Evolutionary conservation across 2,888 invertebrate species (phyloP).

Genomic region (Eumacrocentrus americanus): DNA sequence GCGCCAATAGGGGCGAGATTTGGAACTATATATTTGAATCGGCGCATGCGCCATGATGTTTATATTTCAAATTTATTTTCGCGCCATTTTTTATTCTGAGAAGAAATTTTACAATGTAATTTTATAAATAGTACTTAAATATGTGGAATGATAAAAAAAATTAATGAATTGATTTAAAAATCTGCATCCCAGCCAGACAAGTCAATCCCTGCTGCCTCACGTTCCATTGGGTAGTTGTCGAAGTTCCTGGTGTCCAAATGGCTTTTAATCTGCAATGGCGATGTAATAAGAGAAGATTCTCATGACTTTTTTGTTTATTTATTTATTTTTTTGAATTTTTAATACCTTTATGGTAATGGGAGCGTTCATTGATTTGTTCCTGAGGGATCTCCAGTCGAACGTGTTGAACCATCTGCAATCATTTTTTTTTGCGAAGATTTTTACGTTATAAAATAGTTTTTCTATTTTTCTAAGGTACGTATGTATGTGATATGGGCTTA

Average conservation of each 20-base stretch:
- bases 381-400: constrained; percentile 85
- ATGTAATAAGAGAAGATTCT: constrained; percentile 12
- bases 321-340: neutral
- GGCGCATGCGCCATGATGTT: neutral
- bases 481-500: too few relatives aligned
- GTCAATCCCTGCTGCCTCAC: constrained; percentile 81
- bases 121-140: neutral
- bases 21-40: too few relatives aligned
- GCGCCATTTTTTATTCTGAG: too few relatives aligned
- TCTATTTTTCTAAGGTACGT: constrained; percentile 3
- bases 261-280: constrained; percentile 62
- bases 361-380: constrained; percentile 70
- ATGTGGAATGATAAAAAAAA: neutral
- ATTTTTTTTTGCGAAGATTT: too few relatives aligned
- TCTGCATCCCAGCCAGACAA: constrained; percentile 86
- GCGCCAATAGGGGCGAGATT: neutral
- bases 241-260: constrained; percentile 83
- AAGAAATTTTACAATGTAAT: neutral
- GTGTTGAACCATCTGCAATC: constrained; percentile 82
- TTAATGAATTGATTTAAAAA: constrained; percentile 66
- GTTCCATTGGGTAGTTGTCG: constrained; percentile 80
- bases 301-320: neutral
- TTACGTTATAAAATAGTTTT: constrained; percentile 9
- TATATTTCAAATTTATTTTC: too few relatives aligned
- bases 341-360: constrained; percentile 72